Base-by-base conservation (phyloP, 2,113 vertebrate genomes). In the Phalacrocorax pelagicus region DNA sequence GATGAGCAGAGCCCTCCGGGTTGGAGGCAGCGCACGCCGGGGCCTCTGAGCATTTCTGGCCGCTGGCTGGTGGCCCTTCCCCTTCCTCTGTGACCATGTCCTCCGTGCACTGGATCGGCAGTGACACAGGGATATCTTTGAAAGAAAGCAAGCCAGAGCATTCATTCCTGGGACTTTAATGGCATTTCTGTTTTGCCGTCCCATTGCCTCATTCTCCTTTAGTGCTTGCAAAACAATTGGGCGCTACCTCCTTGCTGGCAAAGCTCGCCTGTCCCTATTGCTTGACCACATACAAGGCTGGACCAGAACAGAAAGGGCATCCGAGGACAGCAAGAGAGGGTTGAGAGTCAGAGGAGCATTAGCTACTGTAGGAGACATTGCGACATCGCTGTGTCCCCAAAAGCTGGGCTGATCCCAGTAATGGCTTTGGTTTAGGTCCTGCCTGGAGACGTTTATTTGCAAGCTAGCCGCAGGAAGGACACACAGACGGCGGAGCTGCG, bases 21-120 rank as follows among this genome's bases (percentile, higher is more conserved):
- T 2, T 4, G 9, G 81, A 3, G 4, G 38, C 1, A 1, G 44
- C 0, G 0, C 40, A 1, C 2, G 38, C 2, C 0, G 0, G n/a
- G 18, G 38, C 21, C 49, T 57, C 49, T 1, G 72, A 23, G 49
- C 2, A 11, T 0, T 29, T 40, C 22, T 12, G 83, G 49, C 0
- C 10, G 54, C 83, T 55, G 10, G 4, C 57, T 0, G 1, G 52
- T 40, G 52, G 59, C 32, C 38, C 71, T 15, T 42, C 62, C 4
- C 58, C 34, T 2, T 88, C 91, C 49, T n/a, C 80, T 0, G 11
- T 11, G 17, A 5, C 71, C 40, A 1, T 24, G 0, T 47, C 96
- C 89, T 94, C 96, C 2, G 93, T 88, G 89, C 96, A 91, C 91
- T 94, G 96, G 83, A 95, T 9, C 0, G 91, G 96, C 80, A 86